Evolutionary conservation across 1,140 invertebrate genomes (phyloP).

Genomic region (Portunus trituberculatus): DNA sequence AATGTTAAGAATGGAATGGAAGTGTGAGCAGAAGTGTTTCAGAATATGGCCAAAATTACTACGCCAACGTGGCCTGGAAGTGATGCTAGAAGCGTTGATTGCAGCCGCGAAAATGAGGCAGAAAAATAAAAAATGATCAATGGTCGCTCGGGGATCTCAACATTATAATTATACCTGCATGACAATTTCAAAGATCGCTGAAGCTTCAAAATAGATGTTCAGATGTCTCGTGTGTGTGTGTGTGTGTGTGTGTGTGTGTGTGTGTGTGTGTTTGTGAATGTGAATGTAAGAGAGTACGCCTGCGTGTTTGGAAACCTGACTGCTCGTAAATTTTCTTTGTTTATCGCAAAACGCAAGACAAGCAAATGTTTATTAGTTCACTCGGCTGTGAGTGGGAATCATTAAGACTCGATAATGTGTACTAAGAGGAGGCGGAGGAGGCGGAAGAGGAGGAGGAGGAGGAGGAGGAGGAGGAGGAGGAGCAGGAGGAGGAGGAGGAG

Average conservation of each 20-base stretch:
- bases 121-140: too few relatives aligned
- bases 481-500: background rate
- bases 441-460: background rate
- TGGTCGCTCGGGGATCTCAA: too few relatives aligned
- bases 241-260: background rate
- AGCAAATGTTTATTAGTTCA: background rate
- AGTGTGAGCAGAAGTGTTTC: too few relatives aligned
- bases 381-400: background rate
- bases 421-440: background rate
- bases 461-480: background rate
- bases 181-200: too few relatives aligned
- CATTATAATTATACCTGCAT: too few relatives aligned
- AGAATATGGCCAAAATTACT: too few relatives aligned
- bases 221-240: slow-evolving; percentile 17
- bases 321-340: background rate
- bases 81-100: too few relatives aligned
- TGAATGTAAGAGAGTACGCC: background rate
- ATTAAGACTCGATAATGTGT: too few relatives aligned
- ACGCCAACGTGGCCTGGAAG: too few relatives aligned
- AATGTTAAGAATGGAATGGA: too few relatives aligned
- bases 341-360: background rate
- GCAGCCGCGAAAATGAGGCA: too few relatives aligned
- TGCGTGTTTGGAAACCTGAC: background rate
- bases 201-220: background rate
- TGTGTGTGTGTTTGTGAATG: background rate